Conservation (phyloP, 2,888 invertebrate genomes). For the Acanthococcus lagerstroemiae region DNA sequence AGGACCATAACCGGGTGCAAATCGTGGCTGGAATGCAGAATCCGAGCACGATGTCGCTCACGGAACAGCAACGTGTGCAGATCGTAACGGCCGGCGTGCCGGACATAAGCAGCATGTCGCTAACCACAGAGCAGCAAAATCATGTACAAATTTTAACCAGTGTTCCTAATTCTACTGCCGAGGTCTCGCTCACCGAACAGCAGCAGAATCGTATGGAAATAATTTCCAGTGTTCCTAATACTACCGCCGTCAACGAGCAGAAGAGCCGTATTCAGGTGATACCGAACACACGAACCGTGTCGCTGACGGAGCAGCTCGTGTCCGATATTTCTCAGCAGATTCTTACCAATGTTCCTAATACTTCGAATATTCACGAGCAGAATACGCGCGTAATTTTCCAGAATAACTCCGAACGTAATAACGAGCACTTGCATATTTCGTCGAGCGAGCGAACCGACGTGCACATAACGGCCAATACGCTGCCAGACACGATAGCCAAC, state of each 20-base stretch:
- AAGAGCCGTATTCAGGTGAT: slow-evolving; percentile 36
- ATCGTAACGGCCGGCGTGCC: slow-evolving; percentile 33
- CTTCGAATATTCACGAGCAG: slow-evolving; percentile 31
- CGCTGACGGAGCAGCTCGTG: slow-evolving; percentile 34
- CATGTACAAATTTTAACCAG: slow-evolving; percentile 36
- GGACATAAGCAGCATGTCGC: slow-evolving; percentile 19
- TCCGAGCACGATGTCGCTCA: slow-evolving; percentile 20
- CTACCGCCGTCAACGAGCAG: slow-evolving; percentile 29
- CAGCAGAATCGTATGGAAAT: slow-evolving; percentile 36
- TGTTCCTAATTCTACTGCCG: slow-evolving; percentile 34
- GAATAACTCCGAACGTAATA: background rate
- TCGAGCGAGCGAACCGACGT: slow-evolving; percentile 23
- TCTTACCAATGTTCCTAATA: slow-evolving; percentile 36
- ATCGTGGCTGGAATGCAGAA: slow-evolving; percentile 32
- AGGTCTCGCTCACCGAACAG: slow-evolving; percentile 16
- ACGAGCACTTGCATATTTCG: slow-evolving; percentile 7
- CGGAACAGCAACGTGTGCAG: slow-evolving; percentile 32
- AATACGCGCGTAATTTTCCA: slow-evolving; percentile 22
- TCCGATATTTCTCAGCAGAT: slow-evolving; percentile 34
- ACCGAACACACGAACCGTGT: slow-evolving; percentile 34
- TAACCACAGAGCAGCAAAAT: slow-evolving; percentile 33
- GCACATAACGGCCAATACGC: slow-evolving; percentile 16
- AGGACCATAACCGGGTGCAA: slow-evolving; percentile 35
- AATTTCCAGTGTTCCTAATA: slow-evolving; percentile 34
- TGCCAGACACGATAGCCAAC: background rate